Conservation (phyloP, 2,888 invertebrate genomes). For the Watsonalla binaria region DNA sequence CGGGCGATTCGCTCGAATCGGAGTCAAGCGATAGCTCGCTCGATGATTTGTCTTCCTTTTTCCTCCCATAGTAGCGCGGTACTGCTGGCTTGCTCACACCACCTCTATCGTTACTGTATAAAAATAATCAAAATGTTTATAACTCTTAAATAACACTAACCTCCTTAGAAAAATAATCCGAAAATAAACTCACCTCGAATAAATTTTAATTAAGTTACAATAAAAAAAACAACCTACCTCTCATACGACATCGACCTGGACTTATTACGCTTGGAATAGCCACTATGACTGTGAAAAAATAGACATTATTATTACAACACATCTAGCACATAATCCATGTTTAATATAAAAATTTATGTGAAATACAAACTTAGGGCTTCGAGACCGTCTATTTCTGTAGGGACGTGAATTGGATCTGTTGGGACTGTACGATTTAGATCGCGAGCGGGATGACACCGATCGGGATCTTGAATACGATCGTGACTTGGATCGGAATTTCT, state of each 20-base stretch:
- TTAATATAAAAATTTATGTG: constrained; percentile 7
- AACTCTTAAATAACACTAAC: neutral
- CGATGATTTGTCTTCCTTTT: constrained; percentile 65
- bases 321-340: neutral
- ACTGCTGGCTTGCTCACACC: constrained; percentile 32
- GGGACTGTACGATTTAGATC: constrained; percentile 51
- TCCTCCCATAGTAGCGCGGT: constrained; percentile 70
- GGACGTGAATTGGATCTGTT: constrained; percentile 36
- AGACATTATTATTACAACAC: constrained; percentile 18
- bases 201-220: constrained; percentile 16
- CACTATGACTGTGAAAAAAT: constrained; percentile 53
- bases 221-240: constrained; percentile 57
- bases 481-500: constrained; percentile 41
- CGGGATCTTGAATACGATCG: constrained; percentile 25
- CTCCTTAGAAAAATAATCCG: too few species aligned
- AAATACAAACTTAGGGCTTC: constrained; percentile 66
- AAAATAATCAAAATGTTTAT: constrained; percentile 1
- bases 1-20: constrained; percentile 50
- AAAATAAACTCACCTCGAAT: constrained; percentile 14
- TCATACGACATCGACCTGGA: constrained; percentile 65
- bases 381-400: constrained; percentile 50
- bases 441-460: neutral
- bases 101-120: constrained; percentile 22
- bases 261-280: constrained; percentile 61
- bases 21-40: constrained; percentile 68